phyloP scores from a whole-genome alignment of 2,888 invertebrate genomes.

The Drosophila macrospina region DNA sequence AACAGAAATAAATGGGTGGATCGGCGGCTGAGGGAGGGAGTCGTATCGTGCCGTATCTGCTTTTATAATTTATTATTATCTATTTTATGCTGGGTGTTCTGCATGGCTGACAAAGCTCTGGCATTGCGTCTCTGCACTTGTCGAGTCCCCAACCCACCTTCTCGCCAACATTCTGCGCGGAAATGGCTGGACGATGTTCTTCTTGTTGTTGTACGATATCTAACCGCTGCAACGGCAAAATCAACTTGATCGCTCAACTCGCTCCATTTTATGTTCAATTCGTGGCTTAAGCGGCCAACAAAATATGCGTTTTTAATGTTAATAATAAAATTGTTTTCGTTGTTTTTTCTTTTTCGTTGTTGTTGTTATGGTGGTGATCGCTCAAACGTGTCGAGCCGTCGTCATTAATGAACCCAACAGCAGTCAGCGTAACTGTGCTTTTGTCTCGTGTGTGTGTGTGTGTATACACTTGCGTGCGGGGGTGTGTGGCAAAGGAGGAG shows the following conservation, averaged over 20 bases:
- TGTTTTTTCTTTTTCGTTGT: slow-evolving; percentile 30
- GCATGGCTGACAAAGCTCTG: slow-evolving; percentile 53
- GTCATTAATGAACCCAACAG: slow-evolving; percentile 77
- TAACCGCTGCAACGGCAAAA: slow-evolving; percentile 43
- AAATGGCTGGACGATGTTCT: slow-evolving; percentile 41
- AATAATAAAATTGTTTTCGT: slow-evolving; percentile 62
- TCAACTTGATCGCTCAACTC: slow-evolving; percentile 7
- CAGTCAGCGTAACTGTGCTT: slow-evolving; percentile 74
- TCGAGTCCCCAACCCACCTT: not conserved
- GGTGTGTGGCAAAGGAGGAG: slow-evolving; percentile 1
- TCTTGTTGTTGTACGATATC: slow-evolving; percentile 38
- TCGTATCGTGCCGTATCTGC: slow-evolving; percentile 55
- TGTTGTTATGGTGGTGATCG: slow-evolving; percentile 63
- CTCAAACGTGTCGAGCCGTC: slow-evolving; percentile 74
- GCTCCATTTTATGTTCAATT: slow-evolving; percentile 49
- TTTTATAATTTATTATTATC: slow-evolving; percentile 57
- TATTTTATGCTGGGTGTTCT: slow-evolving; percentile 55
- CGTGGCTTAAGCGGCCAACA: slow-evolving; percentile 56
- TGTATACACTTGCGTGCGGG: slow-evolving; percentile 1
- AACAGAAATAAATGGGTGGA: not conserved
- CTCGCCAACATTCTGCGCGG: slow-evolving; percentile 37
- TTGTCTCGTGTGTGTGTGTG: slow-evolving; percentile 45
- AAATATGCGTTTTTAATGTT: slow-evolving; percentile 75
- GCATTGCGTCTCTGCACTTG: slow-evolving; percentile 27
- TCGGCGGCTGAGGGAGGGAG: not conserved